A percentile compares a stretch with the other conserved stretches of the same genome.
phyloP scores from a whole-genome alignment of 2,113 vertebrate species.

The Chloroceryle aenea region DNA sequence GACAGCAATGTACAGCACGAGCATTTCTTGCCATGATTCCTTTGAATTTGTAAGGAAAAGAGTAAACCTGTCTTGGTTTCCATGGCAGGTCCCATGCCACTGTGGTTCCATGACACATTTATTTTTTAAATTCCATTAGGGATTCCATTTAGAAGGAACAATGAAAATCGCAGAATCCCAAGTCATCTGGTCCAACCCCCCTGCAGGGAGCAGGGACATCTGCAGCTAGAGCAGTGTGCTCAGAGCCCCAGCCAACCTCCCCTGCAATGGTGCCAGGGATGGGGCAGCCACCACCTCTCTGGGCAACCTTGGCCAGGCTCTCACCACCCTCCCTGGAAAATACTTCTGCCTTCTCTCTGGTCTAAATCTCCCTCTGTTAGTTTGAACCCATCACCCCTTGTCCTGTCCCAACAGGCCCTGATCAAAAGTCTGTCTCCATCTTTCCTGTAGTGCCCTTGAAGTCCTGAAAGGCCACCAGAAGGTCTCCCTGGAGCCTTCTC shows the following conservation, averaged over 20 bases:
- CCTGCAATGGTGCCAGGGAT: background rate
- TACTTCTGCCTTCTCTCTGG: background rate
- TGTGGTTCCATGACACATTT: background rate
- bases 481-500: background rate
- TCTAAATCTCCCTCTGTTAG: background rate
- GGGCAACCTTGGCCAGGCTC: background rate
- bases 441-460: background rate
- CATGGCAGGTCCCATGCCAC: background rate
- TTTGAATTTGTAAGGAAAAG: background rate
- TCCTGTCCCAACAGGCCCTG: background rate
- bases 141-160: background rate
- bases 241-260: background rate
- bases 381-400: background rate
- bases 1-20: background rate
- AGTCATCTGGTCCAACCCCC: background rate
- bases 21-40: background rate
- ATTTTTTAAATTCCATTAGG: background rate
- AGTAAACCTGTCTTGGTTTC: fast-evolving
- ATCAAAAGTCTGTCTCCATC: background rate
- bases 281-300: background rate
- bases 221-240: background rate
- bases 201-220: background rate
- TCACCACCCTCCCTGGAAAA: background rate
- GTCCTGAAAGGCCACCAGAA: background rate
- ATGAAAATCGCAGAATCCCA: background rate